Conservation (phyloP, 2,888 invertebrate genomes). For the Acanthococcus lagerstroemiae region DNA sequence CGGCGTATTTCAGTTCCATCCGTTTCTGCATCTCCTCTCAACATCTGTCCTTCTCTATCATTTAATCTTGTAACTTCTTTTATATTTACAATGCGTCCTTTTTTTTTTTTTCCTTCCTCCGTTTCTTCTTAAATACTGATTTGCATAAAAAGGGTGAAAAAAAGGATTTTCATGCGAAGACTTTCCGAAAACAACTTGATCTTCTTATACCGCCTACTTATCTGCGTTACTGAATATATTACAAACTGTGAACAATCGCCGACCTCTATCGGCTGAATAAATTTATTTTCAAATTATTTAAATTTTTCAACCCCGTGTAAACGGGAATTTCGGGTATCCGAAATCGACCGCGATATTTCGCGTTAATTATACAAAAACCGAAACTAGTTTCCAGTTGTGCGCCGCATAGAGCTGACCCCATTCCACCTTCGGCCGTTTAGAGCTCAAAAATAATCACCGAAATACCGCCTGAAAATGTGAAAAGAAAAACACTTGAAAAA, state of each 20-base stretch:
- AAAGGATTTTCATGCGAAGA: conserved; percentile 28
- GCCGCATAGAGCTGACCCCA: no score
- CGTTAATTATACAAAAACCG: no score
- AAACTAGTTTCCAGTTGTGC: no score
- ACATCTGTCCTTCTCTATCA: conserved; percentile 26
- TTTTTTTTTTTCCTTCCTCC: not conserved
- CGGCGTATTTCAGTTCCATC: conserved; percentile 8
- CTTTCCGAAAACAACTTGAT: conserved; percentile 29
- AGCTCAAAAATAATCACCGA: not conserved
- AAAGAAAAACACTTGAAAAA: not conserved
- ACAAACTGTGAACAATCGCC: conserved; percentile 12
- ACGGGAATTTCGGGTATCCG: no score
- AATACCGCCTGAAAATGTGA: not conserved
- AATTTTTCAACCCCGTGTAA: no score
- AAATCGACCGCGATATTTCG: no score
- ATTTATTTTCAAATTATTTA: no score
- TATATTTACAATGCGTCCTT: conserved; percentile 27
- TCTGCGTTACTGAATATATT: conserved; percentile 24
- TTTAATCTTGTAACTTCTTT: conserved; percentile 28
- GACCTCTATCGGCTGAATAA: no score
- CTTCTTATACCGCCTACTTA: conserved; percentile 29
- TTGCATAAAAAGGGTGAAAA: conserved; percentile 27
- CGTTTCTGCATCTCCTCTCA: conserved; percentile 18
- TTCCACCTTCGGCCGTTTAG: no score
- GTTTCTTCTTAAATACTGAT: conserved; percentile 20